Percentiles rank a stretch among this genome's conserved stretches.
phyloP scores from a whole-genome alignment of 2,113 vertebrate species.

The Candoia aspera region DNA sequence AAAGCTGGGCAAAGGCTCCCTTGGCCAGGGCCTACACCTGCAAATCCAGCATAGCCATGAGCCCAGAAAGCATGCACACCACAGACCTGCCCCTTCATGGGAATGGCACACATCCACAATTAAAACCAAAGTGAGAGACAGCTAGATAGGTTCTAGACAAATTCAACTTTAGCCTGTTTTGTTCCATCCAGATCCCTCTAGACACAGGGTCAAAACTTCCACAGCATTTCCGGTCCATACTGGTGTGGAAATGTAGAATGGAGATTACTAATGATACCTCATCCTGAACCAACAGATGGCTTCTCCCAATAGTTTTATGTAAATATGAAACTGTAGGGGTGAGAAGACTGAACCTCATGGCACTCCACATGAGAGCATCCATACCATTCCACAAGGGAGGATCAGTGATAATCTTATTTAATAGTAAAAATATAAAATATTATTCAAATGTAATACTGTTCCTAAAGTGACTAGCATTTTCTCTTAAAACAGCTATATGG shows the following conservation, averaged over 20 bases:
- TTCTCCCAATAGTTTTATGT: not conserved
- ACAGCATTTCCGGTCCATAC: not conserved
- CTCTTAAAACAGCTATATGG: not conserved
- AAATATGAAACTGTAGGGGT: not conserved
- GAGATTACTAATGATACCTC: not conserved
- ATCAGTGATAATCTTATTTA: not conserved
- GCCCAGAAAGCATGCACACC: not conserved
- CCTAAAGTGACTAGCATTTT: not conserved
- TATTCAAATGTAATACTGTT: not conserved
- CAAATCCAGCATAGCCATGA: not conserved
- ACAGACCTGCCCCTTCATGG: not conserved
- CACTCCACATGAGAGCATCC: not conserved
- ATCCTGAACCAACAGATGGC: not conserved
- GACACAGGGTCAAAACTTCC: not conserved
- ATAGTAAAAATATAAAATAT: not conserved
- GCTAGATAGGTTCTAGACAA: not conserved
- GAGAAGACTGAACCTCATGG: not conserved
- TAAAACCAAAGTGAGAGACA: not conserved
- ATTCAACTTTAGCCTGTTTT: not conserved
- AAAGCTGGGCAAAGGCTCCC: not conserved
- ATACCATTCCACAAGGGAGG: not conserved
- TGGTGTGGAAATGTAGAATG: not conserved
- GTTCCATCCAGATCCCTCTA: not conserved
- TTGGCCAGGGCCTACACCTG: not conserved
- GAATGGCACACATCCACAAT: not conserved